A percentile compares a stretch with the other conserved stretches of the same genome.
phyloP scores from a whole-genome alignment of 2,797 vertebrate genomes.

The Halcyon chelicuti region DNA sequence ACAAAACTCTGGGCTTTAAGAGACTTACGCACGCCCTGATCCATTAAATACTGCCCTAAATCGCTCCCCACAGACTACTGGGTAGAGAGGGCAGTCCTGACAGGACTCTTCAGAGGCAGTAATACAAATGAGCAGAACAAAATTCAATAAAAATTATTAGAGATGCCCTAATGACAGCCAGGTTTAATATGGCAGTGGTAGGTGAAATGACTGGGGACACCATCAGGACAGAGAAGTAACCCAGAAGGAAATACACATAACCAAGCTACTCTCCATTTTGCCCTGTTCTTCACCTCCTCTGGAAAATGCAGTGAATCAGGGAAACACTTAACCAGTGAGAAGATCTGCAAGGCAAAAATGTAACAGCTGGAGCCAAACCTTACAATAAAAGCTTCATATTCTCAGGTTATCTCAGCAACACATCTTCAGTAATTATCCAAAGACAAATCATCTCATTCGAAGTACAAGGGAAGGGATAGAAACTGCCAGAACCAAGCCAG shows the following conservation, averaged over 20 bases:
- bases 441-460: constrained; percentile 58
- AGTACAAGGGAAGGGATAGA: constrained; percentile 12
- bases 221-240: background rate
- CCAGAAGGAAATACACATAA: background rate
- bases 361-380: constrained; percentile 15
- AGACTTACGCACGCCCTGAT: background rate
- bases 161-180: background rate
- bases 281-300: background rate
- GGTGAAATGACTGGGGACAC: background rate
- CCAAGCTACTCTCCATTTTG: background rate
- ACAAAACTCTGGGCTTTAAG: constrained; percentile 62
- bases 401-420: constrained; percentile 4
- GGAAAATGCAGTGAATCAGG: constrained; percentile 15
- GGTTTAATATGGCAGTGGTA: background rate
- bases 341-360: background rate
- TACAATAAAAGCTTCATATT: background rate
- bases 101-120: background rate
- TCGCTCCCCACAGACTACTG: background rate
- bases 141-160: background rate
- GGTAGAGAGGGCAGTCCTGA: background rate
- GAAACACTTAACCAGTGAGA: constrained; percentile 18
- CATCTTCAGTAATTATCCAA: constrained; percentile 54
- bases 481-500: constrained; percentile 41
- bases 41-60: constrained; percentile 45
- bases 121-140: background rate